A percentile compares a stretch with the other conserved stretches of the same genome.
Evolutionary conservation across 2,113 vertebrate species (phyloP).

Genomic region (Ictidomys tridecemlineatus): DNA sequence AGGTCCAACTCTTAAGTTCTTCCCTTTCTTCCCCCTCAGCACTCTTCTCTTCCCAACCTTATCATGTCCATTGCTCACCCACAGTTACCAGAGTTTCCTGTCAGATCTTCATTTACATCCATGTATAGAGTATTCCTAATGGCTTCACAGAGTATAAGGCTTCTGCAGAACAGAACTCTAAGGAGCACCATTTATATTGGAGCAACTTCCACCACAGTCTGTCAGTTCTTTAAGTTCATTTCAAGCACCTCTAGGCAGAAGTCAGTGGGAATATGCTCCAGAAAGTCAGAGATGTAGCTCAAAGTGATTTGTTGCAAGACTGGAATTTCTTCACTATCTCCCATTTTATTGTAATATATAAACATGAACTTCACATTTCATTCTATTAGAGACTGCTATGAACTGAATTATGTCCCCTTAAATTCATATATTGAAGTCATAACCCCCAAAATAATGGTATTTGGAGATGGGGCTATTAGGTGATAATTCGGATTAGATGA

Average conservation of each 20-base stretch:
- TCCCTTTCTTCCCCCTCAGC: neutral
- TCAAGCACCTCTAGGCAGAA: neutral
- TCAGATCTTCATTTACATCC: neutral
- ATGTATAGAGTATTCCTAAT: conserved; percentile 17
- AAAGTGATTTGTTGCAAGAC: neutral
- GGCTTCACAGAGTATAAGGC: neutral
- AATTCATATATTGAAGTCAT: neutral
- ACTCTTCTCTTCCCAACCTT: neutral
- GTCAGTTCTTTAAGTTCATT: neutral
- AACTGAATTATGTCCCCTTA: neutral
- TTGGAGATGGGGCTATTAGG: neutral
- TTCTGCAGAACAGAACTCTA: neutral
- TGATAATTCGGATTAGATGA: neutral
- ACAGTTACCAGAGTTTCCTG: neutral
- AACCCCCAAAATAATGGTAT: neutral
- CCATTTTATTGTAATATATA: neutral
- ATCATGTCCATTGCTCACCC: neutral
- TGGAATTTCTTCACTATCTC: conserved; percentile 24
- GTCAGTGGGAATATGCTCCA: neutral
- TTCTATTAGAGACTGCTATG: neutral
- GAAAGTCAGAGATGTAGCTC: neutral
- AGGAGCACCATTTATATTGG: neutral
- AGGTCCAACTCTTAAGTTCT: neutral
- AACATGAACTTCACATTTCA: neutral
- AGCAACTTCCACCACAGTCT: neutral